A percentile compares a stretch with the other conserved stretches of the same genome.
Conservation (phyloP, 2,797 vertebrate species). For the Clarias pachynema region DNA sequence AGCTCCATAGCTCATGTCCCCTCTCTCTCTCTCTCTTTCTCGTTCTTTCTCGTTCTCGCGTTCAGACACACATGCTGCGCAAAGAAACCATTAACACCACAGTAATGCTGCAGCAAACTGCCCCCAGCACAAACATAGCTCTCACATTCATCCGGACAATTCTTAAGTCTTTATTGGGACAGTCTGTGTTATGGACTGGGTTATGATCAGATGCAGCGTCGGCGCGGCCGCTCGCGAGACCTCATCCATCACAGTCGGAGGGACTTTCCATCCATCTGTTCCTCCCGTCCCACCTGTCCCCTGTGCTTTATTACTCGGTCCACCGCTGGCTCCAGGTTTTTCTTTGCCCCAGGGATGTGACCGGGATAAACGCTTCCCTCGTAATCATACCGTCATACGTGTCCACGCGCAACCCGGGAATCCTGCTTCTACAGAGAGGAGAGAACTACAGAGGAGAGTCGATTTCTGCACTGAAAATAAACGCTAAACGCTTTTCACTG, state of each 20-base stretch:
- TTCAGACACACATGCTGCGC: slow-evolving; percentile 12
- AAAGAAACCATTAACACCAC: slow-evolving; percentile 41
- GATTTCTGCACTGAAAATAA: background rate
- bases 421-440: background rate
- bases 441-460: too few species aligned
- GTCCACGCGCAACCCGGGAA: background rate
- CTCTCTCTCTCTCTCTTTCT: background rate
- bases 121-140: background rate
- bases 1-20: slow-evolving; percentile 35
- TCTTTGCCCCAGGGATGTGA: slow-evolving; percentile 7
- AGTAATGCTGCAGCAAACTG: slow-evolving; percentile 27
- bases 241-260: slow-evolving; percentile 13
- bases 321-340: background rate
- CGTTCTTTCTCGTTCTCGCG: slow-evolving; percentile 9
- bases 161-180: slow-evolving; percentile 2
- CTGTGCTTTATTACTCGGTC: background rate
- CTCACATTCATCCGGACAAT: background rate
- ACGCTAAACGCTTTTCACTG: background rate
- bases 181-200: background rate
- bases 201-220: background rate
- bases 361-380: background rate
- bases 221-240: background rate
- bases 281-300: slow-evolving; percentile 12
- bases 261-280: slow-evolving; percentile 15
- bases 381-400: too few species aligned